A percentile compares a stretch with the other conserved stretches of the same genome.
phyloP scores from a whole-genome alignment of 2,888 invertebrate genomes.

The Elysia crispata region DNA sequence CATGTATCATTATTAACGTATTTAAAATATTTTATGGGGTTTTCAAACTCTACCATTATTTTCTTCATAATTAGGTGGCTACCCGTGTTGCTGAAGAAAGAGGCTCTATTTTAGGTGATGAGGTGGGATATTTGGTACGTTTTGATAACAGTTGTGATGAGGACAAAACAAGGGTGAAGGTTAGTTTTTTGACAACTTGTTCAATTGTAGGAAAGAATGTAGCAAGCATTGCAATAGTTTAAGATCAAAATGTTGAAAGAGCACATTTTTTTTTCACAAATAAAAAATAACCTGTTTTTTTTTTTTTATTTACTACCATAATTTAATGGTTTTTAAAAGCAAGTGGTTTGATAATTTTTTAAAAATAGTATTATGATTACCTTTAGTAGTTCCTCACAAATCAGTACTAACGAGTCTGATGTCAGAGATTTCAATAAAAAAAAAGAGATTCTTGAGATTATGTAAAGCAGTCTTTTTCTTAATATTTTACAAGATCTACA shows the following conservation, averaged over 20 bases:
- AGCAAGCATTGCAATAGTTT: background rate
- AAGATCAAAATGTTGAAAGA: background rate
- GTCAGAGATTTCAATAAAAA: no score
- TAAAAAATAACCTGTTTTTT: no score
- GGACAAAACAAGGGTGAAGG: conserved; percentile 77
- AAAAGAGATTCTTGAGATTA: no score
- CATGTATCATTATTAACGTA: background rate
- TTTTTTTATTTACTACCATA: no score
- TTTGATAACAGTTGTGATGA: conserved; percentile 79
- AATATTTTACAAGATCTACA: no score
- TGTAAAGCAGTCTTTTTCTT: no score
- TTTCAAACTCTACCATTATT: no score
- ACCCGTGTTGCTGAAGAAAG: conserved; percentile 92
- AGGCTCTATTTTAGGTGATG: conserved; percentile 85
- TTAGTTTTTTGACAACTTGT: conserved; percentile 50
- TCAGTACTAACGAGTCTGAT: no score
- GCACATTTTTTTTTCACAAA: background rate
- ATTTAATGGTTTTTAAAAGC: no score
- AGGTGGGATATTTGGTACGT: conserved; percentile 91
- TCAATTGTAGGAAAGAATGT: background rate
- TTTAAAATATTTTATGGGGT: background rate
- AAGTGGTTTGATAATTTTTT: no score
- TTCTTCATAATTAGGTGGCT: conserved; percentile 81
- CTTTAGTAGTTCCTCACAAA: no score
- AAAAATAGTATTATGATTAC: no score